Evolutionary conservation across 2,113 vertebrate genomes (phyloP), one percentile per base, ranked within the genome.

Genomic region (Paracanthobrama guichenoti): DNA sequence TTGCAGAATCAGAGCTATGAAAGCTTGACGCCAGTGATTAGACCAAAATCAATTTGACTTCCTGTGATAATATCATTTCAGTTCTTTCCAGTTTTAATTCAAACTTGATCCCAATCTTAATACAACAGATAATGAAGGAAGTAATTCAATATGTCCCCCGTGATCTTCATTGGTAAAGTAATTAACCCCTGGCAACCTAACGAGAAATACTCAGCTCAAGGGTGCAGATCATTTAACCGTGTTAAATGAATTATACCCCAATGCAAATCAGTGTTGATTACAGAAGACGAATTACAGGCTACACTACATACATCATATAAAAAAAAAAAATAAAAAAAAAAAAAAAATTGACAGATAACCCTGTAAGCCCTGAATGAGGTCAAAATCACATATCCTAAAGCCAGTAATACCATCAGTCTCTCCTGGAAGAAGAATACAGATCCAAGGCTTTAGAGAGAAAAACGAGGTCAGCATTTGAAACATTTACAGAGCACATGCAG

Each of bases 121-220:
- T 84, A 80, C 53, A 84, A 87, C 60, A 79, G 84, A 62, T 88
- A 86, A 88, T 90, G 89, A 88, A 81, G 83, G 39, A 31, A 85
- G 73, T 76, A 85, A 88, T 90, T 85, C 83, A 86, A 89, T 88
- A 75, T 84, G 84, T 87, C 87, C 83, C 84, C 64, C 62, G 83
- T 85, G 85, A 82, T 80, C 86, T 86, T 82, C 81, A 89, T 89
- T 88, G 90, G 88, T 88, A 88, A 76, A 85, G 64, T 85, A 89
- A 93, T 92, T 93, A 93, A 93, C 91, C 90, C 90, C 73, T 84
- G 1, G 46, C 88, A 88, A 85, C 87, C 88, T 62, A 71, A 88
- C 50, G n/a, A 50, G 79, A 87, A 86, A 79, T 73, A 57, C 78
- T 80, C 66, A 74, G 88, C 87, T 86, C 75, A n/a, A 73, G 82